Base-by-base conservation (phyloP, 2,797 vertebrate genomes). In the Cossypha heuglini region DNA sequence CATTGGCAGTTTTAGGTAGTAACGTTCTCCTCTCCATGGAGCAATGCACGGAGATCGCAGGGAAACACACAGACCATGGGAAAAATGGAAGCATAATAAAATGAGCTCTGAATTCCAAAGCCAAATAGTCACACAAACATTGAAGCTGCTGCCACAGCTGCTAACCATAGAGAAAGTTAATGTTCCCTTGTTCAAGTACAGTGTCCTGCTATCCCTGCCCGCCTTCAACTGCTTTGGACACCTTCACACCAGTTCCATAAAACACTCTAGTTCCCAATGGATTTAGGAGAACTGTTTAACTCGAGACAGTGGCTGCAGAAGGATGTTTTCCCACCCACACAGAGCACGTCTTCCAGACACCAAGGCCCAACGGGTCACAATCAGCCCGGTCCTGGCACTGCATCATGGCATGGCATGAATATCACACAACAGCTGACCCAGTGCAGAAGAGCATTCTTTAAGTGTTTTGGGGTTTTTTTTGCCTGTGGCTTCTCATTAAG, bases 311-410 rank as follows among this genome's bases (percentile, higher is more conserved):
- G 3, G 8, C 29, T 68, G 20, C 1, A 3, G 25, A 16, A 11
- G 8, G 5, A 7, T 10, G 9, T 35, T 31, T 54, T 77, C 35
- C 9, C 28, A 75, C 16, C 35, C 2, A 1, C 9, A 37, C 57
- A 71, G 35, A 69, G 4, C 10, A 57, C 12, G 49, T 54, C 63
- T 62, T 55, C 51, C 38, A 62, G 19, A 67, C 26, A n/a, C n/a
- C 1, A 10, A 78, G 25, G 57, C 38, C 57, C 2, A 5, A 71
- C 28, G 24, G 18, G 43, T 48, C 1, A 0, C 2, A 1, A 37
- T 22, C n/a, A 81, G 42, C 17, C 40, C 0, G 0, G 15, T 73
- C 48, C 26, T 20, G 26, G 11, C 6, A 4, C 38, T 52, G 29
- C 48, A 37, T 29, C 2, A 4, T 6, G 20, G 15, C 43, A 46